Evolutionary conservation across 2,888 invertebrate species (phyloP).

Genomic region (Camptogramma bilineatum): DNA sequence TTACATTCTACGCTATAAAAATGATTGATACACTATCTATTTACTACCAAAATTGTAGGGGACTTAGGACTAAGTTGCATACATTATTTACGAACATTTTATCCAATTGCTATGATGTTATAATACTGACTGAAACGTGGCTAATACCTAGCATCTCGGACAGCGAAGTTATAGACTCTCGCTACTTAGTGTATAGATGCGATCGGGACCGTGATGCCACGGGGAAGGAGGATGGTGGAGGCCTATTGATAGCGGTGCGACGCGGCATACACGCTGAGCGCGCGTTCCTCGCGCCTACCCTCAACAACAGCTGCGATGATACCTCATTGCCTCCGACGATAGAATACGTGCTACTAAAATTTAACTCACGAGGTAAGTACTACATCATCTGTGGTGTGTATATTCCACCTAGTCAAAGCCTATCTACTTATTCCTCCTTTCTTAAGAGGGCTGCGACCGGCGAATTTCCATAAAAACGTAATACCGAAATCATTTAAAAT

Average conservation of each 20-base stretch:
- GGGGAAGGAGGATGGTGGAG: constrained; percentile 8
- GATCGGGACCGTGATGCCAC: background rate
- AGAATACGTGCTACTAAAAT: constrained; percentile 5
- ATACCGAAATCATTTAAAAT: no score
- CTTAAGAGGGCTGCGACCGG: no score
- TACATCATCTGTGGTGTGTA: constrained; percentile 14
- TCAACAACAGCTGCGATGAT: background rate
- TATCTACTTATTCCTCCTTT: background rate
- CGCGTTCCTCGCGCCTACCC: background rate
- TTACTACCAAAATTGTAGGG: constrained; percentile 9
- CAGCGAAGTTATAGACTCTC: background rate
- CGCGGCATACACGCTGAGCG: constrained; percentile 13
- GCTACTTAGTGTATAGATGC: constrained; percentile 1
- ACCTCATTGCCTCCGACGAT: background rate
- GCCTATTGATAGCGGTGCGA: constrained; percentile 12
- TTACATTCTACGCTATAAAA: background rate
- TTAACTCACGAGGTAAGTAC: background rate
- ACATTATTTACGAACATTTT: background rate
- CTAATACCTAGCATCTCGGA: background rate
- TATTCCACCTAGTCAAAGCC: background rate
- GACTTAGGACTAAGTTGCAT: constrained; percentile 7
- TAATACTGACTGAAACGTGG: constrained; percentile 1
- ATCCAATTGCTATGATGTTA: background rate
- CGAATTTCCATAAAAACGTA: no score
- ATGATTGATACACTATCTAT: constrained; percentile 5